A percentile compares a stretch with the other conserved stretches of the same genome.
Evolutionary conservation across 2,888 invertebrate species (phyloP).

Genomic region (Cancer borealis): DNA sequence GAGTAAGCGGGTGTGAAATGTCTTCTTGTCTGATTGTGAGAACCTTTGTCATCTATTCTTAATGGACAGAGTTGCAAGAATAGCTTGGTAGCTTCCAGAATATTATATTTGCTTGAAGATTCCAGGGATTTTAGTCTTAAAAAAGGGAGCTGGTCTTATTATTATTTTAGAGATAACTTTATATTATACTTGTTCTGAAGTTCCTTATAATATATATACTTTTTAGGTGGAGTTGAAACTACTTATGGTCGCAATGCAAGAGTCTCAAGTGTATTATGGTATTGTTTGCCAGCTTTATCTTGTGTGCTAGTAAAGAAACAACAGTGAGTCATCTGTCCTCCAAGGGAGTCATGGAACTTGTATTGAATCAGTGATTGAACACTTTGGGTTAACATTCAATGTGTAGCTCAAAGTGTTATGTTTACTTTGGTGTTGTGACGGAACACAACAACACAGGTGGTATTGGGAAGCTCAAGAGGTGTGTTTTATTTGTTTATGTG

Average conservation of each 20-base stretch:
- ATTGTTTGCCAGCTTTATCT: slow-evolving; percentile 40
- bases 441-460: slow-evolving; percentile 37
- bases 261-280: slow-evolving; percentile 48
- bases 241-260: slow-evolving; percentile 55
- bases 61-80: neutral
- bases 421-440: slow-evolving; percentile 44
- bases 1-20: neutral
- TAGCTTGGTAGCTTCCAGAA: slow-evolving; percentile 48
- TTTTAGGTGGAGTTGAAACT: slow-evolving; percentile 51
- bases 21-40: slow-evolving; percentile 7
- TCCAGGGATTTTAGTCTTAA: slow-evolving; percentile 50
- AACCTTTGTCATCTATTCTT: slow-evolving; percentile 10
- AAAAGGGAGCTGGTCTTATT: slow-evolving; percentile 45
- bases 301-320: neutral
- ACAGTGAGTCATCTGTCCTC: slow-evolving; percentile 31
- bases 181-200: slow-evolving; percentile 41
- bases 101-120: slow-evolving; percentile 42
- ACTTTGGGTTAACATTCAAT: slow-evolving; percentile 8
- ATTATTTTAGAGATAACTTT: slow-evolving; percentile 29
- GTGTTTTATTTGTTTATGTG: slow-evolving; percentile 67
- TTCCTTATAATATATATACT: slow-evolving; percentile 32
- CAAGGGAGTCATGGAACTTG: neutral
- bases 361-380: neutral
- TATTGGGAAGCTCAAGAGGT: neutral
- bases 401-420: neutral